Conservation (phyloP, 2,113 vertebrate species). For the Tricholaema leucomelas region DNA sequence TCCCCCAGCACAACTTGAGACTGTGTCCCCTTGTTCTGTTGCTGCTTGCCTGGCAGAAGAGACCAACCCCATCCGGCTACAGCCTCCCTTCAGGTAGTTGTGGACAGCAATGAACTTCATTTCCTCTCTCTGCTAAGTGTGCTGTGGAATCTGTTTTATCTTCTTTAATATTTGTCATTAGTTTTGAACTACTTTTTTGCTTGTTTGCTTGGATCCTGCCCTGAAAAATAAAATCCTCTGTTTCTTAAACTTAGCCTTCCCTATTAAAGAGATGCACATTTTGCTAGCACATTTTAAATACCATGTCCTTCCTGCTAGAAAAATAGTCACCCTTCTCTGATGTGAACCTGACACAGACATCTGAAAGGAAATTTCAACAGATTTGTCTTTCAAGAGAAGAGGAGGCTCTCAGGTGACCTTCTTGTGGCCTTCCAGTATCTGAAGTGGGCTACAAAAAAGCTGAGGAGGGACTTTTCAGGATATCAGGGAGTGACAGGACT, state of each 20-base stretch:
- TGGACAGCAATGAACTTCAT: too few species aligned
- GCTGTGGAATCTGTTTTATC: conserved; percentile 27
- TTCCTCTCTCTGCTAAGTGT: conserved; percentile 11
- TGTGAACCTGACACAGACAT: background rate
- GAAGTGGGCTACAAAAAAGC: too few species aligned
- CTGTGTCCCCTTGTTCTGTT: too few species aligned
- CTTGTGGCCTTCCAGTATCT: too few species aligned
- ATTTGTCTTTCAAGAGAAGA: background rate
- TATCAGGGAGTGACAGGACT: too few species aligned
- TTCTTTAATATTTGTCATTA: conserved; percentile 23
- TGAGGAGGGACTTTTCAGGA: too few species aligned
- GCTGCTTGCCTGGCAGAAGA: too few species aligned
- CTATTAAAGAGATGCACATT: conserved; percentile 32
- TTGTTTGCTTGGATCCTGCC: conserved; percentile 58
- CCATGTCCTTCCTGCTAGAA: conserved; percentile 44
- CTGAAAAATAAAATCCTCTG: conserved; percentile 33
- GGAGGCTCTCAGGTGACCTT: too few species aligned
- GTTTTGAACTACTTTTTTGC: conserved; percentile 37
- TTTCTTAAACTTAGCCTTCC: conserved; percentile 54
- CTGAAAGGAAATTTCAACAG: background rate
- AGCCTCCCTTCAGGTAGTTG: too few species aligned
- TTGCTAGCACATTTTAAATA: conserved; percentile 47
- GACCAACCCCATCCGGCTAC: too few species aligned
- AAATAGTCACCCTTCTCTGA: background rate
- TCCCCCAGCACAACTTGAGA: too few species aligned